These are phyloP conservation scores for Lasioglossum lativentre DNA, from an alignment of 2,888 invertebrate genomes.

Conservation along the genomic window DNA sequence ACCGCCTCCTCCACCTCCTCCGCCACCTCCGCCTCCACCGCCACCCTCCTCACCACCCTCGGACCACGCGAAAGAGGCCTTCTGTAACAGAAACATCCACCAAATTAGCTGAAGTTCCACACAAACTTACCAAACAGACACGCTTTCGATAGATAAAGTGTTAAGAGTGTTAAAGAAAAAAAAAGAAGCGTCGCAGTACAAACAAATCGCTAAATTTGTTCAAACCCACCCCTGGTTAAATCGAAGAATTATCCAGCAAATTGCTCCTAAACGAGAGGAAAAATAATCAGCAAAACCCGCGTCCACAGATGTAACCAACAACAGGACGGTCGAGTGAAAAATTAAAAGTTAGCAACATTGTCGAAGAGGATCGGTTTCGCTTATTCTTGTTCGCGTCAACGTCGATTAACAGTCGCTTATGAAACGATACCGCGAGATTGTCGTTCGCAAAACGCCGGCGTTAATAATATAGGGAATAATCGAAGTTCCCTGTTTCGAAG, in stretches of 20 bases:
- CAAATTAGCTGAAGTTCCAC: background rate
- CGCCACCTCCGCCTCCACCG: slow-evolving; percentile 85
- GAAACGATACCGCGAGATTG: background rate
- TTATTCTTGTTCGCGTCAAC: background rate
- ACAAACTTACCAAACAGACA: background rate
- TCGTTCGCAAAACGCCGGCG: background rate
- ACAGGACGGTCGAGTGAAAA: background rate
- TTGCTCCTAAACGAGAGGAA: background rate
- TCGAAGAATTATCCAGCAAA: background rate
- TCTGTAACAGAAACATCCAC: slow-evolving; percentile 79
- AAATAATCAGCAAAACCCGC: background rate
- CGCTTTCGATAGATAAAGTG: background rate
- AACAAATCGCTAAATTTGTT: background rate
- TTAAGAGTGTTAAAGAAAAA: too few relatives aligned
- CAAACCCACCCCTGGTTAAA: background rate
- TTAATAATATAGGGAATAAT: background rate
- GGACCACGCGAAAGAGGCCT: slow-evolving; percentile 86
- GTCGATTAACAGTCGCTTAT: background rate
- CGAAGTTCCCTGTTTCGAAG: background rate
- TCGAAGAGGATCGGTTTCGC: background rate
- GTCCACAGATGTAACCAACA: background rate
- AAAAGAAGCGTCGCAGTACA: too few relatives aligned
- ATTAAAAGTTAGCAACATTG: background rate
- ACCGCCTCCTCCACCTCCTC: slow-evolving; percentile 84
- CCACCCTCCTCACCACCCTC: slow-evolving; percentile 85